Conservation (phyloP, 1,140 invertebrate species). For the Lethocerus indicus region DNA sequence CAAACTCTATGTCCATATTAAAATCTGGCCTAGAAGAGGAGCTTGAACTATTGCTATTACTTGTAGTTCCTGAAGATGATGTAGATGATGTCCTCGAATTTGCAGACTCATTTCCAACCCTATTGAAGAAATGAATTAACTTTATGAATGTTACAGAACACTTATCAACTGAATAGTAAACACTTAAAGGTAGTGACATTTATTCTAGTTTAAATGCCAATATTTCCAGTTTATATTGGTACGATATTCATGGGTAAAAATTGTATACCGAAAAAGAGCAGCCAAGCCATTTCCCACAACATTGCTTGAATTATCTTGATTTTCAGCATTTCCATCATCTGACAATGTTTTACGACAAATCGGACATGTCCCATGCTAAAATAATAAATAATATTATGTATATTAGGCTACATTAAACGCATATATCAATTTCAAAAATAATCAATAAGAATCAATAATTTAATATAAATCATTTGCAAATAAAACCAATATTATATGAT, state of each 20-base stretch:
- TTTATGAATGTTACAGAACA: no score
- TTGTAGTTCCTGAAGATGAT: constrained; percentile 8
- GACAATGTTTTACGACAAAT: constrained; percentile 73
- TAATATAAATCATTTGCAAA: not conserved
- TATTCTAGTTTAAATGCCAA: no score
- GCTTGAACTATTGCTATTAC: constrained; percentile 3
- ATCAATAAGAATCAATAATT: not conserved
- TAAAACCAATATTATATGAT: not conserved
- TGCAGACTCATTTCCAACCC: not conserved
- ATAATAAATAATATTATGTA: constrained; percentile 13
- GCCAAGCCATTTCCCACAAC: constrained; percentile 28
- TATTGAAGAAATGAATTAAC: no score
- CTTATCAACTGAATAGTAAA: no score
- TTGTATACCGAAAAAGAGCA: constrained; percentile 27
- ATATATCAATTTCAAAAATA: not conserved
- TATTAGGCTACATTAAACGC: not conserved
- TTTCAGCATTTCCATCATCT: constrained; percentile 30
- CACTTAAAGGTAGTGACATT: no score
- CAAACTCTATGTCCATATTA: constrained; percentile 17
- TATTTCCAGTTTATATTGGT: no score
- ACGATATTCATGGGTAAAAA: no score
- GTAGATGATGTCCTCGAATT: constrained; percentile 2
- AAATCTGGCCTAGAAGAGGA: constrained; percentile 11
- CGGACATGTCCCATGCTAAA: constrained; percentile 81
- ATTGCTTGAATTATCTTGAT: constrained; percentile 22